These are phyloP conservation scores for Schlechtendalia chinensis DNA, from an alignment of 1,140 invertebrate species.

Conservation along the genomic window DNA sequence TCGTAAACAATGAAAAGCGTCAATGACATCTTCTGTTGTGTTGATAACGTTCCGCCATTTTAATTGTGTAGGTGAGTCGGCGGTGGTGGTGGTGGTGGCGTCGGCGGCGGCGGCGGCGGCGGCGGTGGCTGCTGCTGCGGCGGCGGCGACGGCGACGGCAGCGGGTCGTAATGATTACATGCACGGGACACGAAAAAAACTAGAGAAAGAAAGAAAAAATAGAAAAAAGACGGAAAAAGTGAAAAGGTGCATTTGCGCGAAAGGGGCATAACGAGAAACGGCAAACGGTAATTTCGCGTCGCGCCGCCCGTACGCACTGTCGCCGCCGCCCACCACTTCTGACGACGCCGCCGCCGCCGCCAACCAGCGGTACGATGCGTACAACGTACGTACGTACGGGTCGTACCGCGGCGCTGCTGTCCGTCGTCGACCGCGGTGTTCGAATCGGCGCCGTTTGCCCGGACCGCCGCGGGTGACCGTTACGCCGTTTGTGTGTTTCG, in stretches of 20 bases:
- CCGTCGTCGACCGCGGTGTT: too few species aligned
- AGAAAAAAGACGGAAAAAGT: background rate
- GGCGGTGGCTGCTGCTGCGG: too few species aligned
- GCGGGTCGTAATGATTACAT: conserved; percentile 46
- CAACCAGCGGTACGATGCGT: too few species aligned
- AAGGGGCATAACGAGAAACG: background rate
- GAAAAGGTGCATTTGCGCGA: background rate
- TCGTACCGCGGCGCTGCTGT: too few species aligned
- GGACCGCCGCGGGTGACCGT: too few species aligned
- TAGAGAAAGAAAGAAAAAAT: conserved; percentile 1
- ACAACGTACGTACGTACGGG: too few species aligned
- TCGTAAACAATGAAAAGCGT: conserved; percentile 47
- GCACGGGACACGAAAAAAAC: background rate
- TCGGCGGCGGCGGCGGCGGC: too few species aligned
- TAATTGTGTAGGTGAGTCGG: conserved; percentile 47
- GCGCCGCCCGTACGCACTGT: background rate
- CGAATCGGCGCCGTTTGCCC: too few species aligned
- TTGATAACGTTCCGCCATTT: conserved; percentile 50
- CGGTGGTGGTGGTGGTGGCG: too few species aligned
- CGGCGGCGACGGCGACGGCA: too few species aligned
- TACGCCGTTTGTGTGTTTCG: too few species aligned
- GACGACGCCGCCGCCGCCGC: background rate
- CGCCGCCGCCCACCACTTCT: too few species aligned
- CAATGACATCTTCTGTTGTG: conserved; percentile 49
- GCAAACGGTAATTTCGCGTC: background rate